Evolutionary conservation across 2,113 vertebrate species (phyloP).

Genomic region (Hippocampus abdominalis): DNA sequence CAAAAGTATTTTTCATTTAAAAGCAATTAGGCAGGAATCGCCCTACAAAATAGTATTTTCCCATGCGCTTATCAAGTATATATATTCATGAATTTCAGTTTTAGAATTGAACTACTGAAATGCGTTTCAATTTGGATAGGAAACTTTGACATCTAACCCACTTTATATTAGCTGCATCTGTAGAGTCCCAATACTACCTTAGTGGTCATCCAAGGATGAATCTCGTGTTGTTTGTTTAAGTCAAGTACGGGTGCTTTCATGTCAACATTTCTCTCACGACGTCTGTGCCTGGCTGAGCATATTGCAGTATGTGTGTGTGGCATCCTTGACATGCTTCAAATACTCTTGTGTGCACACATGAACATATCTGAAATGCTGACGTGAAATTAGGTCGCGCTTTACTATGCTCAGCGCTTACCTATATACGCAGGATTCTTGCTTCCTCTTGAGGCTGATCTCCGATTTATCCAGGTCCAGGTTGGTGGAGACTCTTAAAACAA

Average conservation of each 20-base stretch:
- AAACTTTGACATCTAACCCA: no score
- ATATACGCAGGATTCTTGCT: background rate
- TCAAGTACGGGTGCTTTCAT: background rate
- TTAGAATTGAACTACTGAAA: background rate
- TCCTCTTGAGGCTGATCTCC: conserved; percentile 2
- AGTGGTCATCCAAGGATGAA: background rate
- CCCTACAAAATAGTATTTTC: background rate
- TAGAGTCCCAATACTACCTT: no score
- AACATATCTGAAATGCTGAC: background rate
- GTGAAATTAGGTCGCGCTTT: background rate
- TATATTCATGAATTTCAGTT: background rate
- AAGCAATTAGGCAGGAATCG: background rate
- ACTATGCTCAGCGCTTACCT: conserved; percentile 20
- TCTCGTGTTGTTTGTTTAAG: background rate
- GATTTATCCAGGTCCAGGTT: background rate
- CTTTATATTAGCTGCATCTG: no score
- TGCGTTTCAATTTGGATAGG: no score
- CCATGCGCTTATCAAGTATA: no score
- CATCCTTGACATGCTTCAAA: background rate
- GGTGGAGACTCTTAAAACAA: conserved; percentile 23
- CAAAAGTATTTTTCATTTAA: no score
- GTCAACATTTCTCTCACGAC: background rate
- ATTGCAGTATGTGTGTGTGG: no score
- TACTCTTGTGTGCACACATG: background rate
- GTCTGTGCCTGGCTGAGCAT: background rate